Base-by-base conservation (phyloP, 2,113 vertebrate genomes). In the Brachypteracias leptosomus region DNA sequence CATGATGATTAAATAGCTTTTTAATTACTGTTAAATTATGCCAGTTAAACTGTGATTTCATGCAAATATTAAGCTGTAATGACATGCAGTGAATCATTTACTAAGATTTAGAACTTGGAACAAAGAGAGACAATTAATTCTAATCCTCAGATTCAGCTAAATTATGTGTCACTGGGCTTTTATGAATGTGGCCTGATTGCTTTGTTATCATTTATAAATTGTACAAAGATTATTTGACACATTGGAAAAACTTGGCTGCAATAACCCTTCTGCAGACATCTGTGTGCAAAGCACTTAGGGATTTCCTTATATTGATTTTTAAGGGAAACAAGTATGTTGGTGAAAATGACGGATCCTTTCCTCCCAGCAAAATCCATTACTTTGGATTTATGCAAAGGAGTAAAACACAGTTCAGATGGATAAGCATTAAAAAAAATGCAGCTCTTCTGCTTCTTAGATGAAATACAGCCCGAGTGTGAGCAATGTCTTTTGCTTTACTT, bases 21-120 rank as follows among this genome's bases (percentile, higher is more conserved):
- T 99, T 99, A 99, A 99, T 99, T 99, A 98, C 98, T 98, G 93
- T 98, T 98, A 98, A 99, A 99, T 99, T 99, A 98, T 98, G 98
- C 98, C 97, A 97, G 98, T 98, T 99, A 99, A 99, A 99, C 98
- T 98, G 98, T 98, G 98, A 99, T 99, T 99, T 99, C 99, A 99
- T 99, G 99, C 98, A 99, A 99, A 99, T 99, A 99, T 99, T 98
- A 98, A 98, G 98, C 98, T 98, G 90, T 99, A 99, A 99, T 98
- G 98, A 98, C 98, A 98, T 94, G 95, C 98, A 97, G 98, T 99
- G 98, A 99, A 99, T 99, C 98, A 99, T 98, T 98, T 98, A 96
- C 97, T 97, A 98, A 98, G 98, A 98, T 97, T 98, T 98, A 98
- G 97, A 98, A 98, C 96, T 98, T 98, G 97, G 98, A 99, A 99